Evolutionary conservation across 2,113 vertebrate species (phyloP), one percentile per base, ranked within the genome.

Genomic region (Mobula hypostoma): DNA sequence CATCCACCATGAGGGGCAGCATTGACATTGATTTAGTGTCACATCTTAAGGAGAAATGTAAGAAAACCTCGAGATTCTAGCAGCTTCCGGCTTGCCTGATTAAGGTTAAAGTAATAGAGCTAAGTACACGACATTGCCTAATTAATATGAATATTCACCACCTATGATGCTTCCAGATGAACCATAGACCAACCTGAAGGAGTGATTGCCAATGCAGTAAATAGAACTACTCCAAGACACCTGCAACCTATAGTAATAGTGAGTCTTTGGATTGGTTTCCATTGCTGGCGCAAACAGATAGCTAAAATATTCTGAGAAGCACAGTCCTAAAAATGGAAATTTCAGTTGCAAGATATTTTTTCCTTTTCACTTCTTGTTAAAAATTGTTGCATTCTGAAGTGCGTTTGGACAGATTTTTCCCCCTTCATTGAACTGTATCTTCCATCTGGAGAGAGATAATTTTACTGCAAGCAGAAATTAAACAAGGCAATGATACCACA

Each of bases 181-280:
- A 93, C 40, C 19, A 15, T 0, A 72, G 32, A 9, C 66, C 21
- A 92, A 29, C 90, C 66, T 74, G 36, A 76, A 93, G 68, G 40
- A 74, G 85, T 66, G 85, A 68, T 29, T 90, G 29, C 61, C 32
- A 32, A 7, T 32, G 61, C 68, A 90, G 32, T 90, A 90, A 90
- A 27, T 93, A 68, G 68, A 93, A 29, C 70, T 70, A 56, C 70
- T 76, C 91, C 91, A 74, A 40, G 40, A 56, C 91, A 74, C 91
- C 19, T 32, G 85, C 61, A 58, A 88, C 61, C 58, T 88, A 29
- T 88, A n/a, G 83, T 58, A 27, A n/a, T 88, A 88, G 61, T n/a
- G 58, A 88, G 83, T 61, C 58, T 88, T 88, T 92, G 68, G 90
- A 92, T 92, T 70, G 32, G 68, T 72, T 72, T n/a, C 90, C 88